These are phyloP conservation scores for Amphiduros pacificus DNA, from an alignment of 2,888 invertebrate genomes.

Conservation along the genomic window DNA sequence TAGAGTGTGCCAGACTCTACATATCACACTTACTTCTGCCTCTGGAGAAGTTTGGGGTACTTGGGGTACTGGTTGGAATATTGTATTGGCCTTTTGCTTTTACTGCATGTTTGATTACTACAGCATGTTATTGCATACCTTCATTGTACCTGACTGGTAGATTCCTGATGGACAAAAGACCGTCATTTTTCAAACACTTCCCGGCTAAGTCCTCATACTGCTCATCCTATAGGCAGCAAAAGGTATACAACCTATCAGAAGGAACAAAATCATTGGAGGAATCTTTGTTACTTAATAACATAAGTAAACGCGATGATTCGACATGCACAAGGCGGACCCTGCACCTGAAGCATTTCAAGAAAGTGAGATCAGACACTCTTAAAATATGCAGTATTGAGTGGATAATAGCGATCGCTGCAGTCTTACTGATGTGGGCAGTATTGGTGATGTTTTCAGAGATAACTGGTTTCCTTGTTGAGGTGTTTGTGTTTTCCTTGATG, in stretches of 20 bases:
- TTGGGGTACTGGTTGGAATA: conserved; percentile 25
- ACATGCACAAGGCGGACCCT: not conserved
- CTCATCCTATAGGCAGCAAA: too few relatives aligned
- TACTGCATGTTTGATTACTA: conserved; percentile 23
- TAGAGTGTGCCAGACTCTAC: conserved; percentile 28
- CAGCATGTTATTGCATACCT: conserved; percentile 31
- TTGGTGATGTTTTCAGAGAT: conserved; percentile 50
- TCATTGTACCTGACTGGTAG: conserved; percentile 28
- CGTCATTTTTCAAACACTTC: conserved; percentile 14
- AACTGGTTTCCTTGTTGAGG: conserved; percentile 47
- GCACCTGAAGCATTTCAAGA: conserved; percentile 6
- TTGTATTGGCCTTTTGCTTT: conserved; percentile 31
- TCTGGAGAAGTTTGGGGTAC: conserved; percentile 33
- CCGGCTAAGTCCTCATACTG: not conserved
- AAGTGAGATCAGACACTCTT: conserved; percentile 2
- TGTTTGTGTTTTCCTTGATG: conserved; percentile 53
- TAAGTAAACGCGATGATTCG: conserved; percentile 16
- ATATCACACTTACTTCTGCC: conserved; percentile 32
- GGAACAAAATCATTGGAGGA: conserved; percentile 30
- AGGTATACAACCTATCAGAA: conserved; percentile 19
- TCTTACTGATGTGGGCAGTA: conserved; percentile 22
- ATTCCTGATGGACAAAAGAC: conserved; percentile 25
- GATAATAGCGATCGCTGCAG: conserved; percentile 25
- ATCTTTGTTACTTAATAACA: conserved; percentile 29
- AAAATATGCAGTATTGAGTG: conserved; percentile 8